Percentiles rank a stretch among this genome's conserved stretches.
Conservation (phyloP, 2,113 vertebrate genomes). For the Rousettus leschenaultii region DNA sequence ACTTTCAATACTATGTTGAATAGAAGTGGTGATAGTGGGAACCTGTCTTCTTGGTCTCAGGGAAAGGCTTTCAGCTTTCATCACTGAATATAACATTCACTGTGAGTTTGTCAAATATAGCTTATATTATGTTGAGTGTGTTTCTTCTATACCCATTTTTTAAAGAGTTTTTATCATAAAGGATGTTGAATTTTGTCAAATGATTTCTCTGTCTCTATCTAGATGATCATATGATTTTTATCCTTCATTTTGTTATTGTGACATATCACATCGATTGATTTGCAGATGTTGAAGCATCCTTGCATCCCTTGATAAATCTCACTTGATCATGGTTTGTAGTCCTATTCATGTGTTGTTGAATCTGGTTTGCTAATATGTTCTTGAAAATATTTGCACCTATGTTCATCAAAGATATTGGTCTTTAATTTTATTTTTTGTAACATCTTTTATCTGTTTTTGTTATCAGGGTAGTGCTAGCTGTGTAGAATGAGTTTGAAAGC, state of each 20-base stretch:
- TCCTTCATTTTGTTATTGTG: not conserved
- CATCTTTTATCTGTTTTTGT: not conserved
- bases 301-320: not conserved
- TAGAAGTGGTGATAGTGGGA: not conserved
- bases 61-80: not conserved
- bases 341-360: not conserved
- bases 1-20: not conserved
- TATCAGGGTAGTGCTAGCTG: not conserved
- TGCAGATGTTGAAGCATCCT: not conserved
- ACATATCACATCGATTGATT: not conserved
- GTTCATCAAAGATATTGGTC: not conserved
- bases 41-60: not conserved
- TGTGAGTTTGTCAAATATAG: not conserved
- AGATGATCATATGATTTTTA: not conserved
- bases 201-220: not conserved
- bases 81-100: not conserved
- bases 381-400: not conserved
- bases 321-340: not conserved
- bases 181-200: not conserved
- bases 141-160: not conserved
- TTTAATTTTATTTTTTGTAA: not conserved
- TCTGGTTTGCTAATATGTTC: not conserved
- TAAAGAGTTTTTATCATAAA: not conserved
- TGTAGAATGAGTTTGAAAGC: not conserved
- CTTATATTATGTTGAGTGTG: not conserved